Evolutionary conservation across 2,888 invertebrate genomes (phyloP), one percentile per base, ranked within the genome.

Genomic region (Papilio protenor): DNA sequence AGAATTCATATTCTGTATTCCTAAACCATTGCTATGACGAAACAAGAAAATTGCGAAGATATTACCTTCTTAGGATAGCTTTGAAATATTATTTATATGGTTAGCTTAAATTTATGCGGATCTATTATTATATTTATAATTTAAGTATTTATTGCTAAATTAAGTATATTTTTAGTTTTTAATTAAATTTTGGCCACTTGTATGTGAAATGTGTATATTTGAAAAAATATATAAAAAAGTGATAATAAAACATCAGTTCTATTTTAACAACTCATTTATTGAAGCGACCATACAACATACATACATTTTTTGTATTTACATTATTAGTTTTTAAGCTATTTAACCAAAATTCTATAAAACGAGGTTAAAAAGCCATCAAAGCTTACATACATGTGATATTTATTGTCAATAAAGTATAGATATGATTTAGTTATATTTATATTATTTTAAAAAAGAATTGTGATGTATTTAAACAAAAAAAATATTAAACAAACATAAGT

Each of bases 211-310:
- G 21, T 57, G 21, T 57, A 27, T 61, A n/a, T 8, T 40, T 64
- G 18, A 64, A 64, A 64, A 27, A 27, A 27, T 27, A 27, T 27
- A 27, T 27, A 64, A 18, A 64, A 64, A 40, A 61, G 27, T 6
- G 12, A 59, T 18, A 59, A 5, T 45, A n/a, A 66, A 66, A 66
- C 40, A 40, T 3, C 40, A 21, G 1, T 61, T 52, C 14, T 77
- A 74, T 77, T 82, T 77, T 79, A 84, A 85, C 84, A 85, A 84
- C 81, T 82, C 83, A 76, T 83, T 83, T 83, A 83, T 83, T 83
- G 77, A 84, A 83, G 83, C 83, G 75, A 79, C 77, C 79, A 79
- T 80, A 80, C 75, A 80, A 80, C 81, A 80, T 77, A 75, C 55
- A 47, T 76, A 78, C 18, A 52, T 70, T 70, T 49, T 33, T 78